phyloP scores from a whole-genome alignment of 1,140 invertebrate species.

The Ganaspis sp. region DNA sequence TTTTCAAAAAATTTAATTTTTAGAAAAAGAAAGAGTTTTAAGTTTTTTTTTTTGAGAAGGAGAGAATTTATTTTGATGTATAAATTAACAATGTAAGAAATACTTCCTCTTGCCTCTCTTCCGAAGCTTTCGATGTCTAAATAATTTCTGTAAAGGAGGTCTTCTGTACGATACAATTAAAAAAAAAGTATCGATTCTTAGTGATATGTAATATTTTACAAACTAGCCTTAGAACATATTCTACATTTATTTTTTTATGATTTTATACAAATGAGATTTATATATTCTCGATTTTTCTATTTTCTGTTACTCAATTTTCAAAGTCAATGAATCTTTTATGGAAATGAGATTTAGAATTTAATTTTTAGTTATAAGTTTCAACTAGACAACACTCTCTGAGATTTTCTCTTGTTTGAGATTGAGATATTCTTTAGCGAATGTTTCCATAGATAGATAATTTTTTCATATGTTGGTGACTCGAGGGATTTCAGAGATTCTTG shows the following conservation, averaged over 20 bases:
- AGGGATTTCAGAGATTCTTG: constrained; percentile 2
- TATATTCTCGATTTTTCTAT: constrained; percentile 18
- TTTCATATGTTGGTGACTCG: background rate
- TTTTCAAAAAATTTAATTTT: background rate
- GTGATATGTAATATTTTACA: constrained; percentile 30
- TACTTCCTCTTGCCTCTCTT: constrained; percentile 22
- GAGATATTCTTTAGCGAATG: background rate
- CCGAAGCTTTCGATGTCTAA: constrained; percentile 25
- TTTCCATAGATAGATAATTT: background rate
- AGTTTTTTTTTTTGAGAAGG: background rate
- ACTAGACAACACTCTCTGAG: background rate
- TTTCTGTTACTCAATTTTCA: constrained; percentile 8
- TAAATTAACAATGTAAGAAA: background rate
- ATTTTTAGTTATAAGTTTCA: constrained; percentile 20
- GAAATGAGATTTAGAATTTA: constrained; percentile 24
- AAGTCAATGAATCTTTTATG: background rate
- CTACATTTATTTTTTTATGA: constrained; percentile 29
- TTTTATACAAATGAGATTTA: constrained; percentile 29
- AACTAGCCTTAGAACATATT: constrained; percentile 7
- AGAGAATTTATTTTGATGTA: constrained; percentile 29
- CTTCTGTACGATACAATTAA: constrained; percentile 8
- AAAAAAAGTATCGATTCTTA: background rate
- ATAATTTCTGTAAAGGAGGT: constrained; percentile 25
- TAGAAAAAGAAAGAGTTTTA: background rate
- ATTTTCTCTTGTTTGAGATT: background rate